Conservation (phyloP, 2,888 invertebrate genomes). For the Lasioglossum pauxillum region DNA sequence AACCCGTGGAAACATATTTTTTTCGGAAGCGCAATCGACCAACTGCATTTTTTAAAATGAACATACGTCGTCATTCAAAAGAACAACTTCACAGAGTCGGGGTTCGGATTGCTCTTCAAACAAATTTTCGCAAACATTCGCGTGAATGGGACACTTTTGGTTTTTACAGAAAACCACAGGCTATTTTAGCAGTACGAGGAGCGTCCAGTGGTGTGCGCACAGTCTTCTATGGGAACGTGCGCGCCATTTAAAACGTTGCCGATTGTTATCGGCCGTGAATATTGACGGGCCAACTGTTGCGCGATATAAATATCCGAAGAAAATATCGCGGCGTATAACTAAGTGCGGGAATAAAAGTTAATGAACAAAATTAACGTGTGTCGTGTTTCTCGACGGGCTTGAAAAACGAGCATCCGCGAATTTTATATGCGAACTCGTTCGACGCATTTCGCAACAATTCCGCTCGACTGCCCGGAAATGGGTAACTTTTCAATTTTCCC, state of each 20-base stretch:
- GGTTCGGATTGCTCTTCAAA: too few relatives aligned
- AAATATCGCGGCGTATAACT: neutral
- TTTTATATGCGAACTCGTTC: neutral
- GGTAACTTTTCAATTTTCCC: slow-evolving; percentile 34
- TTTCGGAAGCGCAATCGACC: neutral
- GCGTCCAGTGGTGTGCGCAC: neutral
- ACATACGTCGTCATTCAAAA: too few relatives aligned
- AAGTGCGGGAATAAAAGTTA: neutral
- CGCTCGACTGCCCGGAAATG: slow-evolving; percentile 16
- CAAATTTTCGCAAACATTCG: neutral
- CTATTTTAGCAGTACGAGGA: neutral
- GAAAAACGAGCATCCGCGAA: neutral
- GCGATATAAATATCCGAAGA: neutral
- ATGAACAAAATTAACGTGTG: neutral
- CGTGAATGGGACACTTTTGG: neutral
- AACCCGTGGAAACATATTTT: neutral
- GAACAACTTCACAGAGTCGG: too few relatives aligned
- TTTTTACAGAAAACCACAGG: neutral
- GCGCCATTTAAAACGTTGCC: neutral
- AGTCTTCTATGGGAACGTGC: neutral
- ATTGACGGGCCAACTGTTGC: slow-evolving; percentile 17
- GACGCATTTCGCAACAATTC: slow-evolving; percentile 18
- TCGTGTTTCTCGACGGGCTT: neutral
- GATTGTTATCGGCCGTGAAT: neutral
- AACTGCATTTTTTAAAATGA: too few relatives aligned